These are phyloP conservation scores for Ctenopoma kingsleyae DNA, from an alignment of 2,797 vertebrate genomes.

Conservation along the genomic window DNA sequence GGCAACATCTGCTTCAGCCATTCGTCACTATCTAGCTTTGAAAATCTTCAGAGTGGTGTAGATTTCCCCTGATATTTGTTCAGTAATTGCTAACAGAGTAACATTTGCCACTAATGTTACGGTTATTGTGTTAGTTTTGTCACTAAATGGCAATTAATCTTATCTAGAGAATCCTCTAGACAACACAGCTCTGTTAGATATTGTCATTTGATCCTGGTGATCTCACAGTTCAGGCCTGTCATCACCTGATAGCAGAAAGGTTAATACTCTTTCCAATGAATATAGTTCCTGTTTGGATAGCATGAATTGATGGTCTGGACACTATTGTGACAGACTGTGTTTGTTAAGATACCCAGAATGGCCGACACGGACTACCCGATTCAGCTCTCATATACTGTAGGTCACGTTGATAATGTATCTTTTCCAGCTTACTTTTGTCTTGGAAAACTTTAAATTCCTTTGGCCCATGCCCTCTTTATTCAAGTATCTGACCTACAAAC, in stretches of 20 bases:
- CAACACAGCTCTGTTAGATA: slow-evolving; percentile 36
- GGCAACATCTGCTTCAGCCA: slow-evolving; percentile 25
- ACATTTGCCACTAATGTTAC: slow-evolving; percentile 57
- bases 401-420: slow-evolving; percentile 20
- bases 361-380: background rate
- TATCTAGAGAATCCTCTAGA: slow-evolving; percentile 62
- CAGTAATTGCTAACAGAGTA: slow-evolving; percentile 67
- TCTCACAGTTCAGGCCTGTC: slow-evolving; percentile 56
- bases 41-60: slow-evolving; percentile 52
- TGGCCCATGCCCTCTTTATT: slow-evolving; percentile 21
- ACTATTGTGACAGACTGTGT: slow-evolving; percentile 81
- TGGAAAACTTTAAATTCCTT: slow-evolving; percentile 22
- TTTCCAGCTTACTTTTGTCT: slow-evolving; percentile 20
- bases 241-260: slow-evolving; percentile 65
- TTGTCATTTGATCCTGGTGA: slow-evolving; percentile 73
- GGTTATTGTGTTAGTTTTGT: slow-evolving; percentile 71
- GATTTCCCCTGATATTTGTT: slow-evolving; percentile 57
- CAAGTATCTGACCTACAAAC: slow-evolving; percentile 49
- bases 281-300: slow-evolving; percentile 73
- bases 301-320: slow-evolving; percentile 47
- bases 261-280: slow-evolving; percentile 60
- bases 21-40: slow-evolving; percentile 43
- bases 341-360: slow-evolving; percentile 49
- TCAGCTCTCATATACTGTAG: background rate
- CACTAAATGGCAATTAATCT: slow-evolving; percentile 64